Conservation (phyloP, 1,140 invertebrate species). For the Anastrepha ludens region DNA sequence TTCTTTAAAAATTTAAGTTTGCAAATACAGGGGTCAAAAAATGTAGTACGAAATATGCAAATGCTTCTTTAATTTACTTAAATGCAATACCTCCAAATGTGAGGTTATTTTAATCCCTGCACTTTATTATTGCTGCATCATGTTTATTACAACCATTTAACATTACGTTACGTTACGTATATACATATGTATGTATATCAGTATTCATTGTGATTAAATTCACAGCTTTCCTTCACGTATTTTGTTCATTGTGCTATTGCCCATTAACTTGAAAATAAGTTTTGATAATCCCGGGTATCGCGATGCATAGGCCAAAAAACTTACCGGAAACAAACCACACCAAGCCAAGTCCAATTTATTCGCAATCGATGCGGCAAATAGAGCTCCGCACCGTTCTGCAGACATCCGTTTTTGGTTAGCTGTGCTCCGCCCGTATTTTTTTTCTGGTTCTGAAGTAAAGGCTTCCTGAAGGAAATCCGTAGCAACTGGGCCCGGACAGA, state of each 20-base stretch:
- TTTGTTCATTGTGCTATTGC: constrained; percentile 70
- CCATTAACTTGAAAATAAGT: constrained; percentile 69
- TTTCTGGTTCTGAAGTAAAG: constrained; percentile 80
- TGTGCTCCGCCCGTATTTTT: constrained; percentile 77
- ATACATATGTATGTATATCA: too few species aligned
- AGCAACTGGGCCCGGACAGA: constrained; percentile 86
- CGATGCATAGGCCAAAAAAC: constrained; percentile 79
- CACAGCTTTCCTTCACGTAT: constrained; percentile 73
- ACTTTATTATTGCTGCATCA: too few species aligned
- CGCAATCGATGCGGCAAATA: constrained; percentile 84
- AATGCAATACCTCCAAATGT: too few species aligned
- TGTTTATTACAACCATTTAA: too few species aligned
- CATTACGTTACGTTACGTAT: too few species aligned
- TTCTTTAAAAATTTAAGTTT: too few species aligned
- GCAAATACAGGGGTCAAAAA: too few species aligned
- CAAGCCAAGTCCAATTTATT: constrained; percentile 86
- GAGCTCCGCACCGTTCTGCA: constrained; percentile 82
- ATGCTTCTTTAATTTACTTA: too few species aligned
- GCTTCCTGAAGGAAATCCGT: constrained; percentile 83
- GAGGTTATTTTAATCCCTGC: too few species aligned
- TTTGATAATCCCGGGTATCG: constrained; percentile 80
- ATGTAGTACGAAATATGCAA: too few species aligned
- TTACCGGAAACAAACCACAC: constrained; percentile 81
- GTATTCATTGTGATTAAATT: background rate
- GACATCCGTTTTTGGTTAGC: constrained; percentile 78